Evolutionary conservation across 1,140 invertebrate species (phyloP).

Genomic region (Whitmania pigra): DNA sequence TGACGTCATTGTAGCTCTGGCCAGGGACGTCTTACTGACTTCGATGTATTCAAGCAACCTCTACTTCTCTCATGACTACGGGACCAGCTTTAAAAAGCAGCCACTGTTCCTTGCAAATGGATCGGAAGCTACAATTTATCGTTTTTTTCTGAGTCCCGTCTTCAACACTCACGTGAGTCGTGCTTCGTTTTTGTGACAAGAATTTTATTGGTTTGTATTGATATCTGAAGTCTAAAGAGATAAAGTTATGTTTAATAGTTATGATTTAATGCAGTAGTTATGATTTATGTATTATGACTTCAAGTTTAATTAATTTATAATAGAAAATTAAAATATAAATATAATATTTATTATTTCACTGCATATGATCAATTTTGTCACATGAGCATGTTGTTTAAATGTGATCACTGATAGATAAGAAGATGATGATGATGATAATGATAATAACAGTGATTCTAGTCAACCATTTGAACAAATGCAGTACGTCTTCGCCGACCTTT

Average conservation of each 20-base stretch:
- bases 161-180: conserved; percentile 58
- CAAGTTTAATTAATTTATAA: too few species aligned
- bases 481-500: conserved; percentile 70
- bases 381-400: too few species aligned
- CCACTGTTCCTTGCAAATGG: conserved; percentile 48
- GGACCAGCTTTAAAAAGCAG: conserved; percentile 60
- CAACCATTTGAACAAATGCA: conserved; percentile 37
- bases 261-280: neutral
- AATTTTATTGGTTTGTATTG: neutral
- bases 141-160: conserved; percentile 69
- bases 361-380: too few species aligned
- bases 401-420: too few species aligned
- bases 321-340: too few species aligned
- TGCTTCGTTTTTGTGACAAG: conserved; percentile 25
- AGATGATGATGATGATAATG: too few species aligned
- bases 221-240: neutral
- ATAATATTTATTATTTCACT: too few species aligned
- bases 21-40: conserved; percentile 45
- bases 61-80: conserved; percentile 74
- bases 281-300: neutral
- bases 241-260: neutral
- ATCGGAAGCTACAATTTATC: conserved; percentile 55
- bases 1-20: conserved; percentile 71
- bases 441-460: too few species aligned
- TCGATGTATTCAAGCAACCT: conserved; percentile 49